Percentiles rank a stretch among this genome's conserved stretches.
Evolutionary conservation across 2,797 vertebrate genomes (phyloP).

Genomic region (Taeniopygia guttata): DNA sequence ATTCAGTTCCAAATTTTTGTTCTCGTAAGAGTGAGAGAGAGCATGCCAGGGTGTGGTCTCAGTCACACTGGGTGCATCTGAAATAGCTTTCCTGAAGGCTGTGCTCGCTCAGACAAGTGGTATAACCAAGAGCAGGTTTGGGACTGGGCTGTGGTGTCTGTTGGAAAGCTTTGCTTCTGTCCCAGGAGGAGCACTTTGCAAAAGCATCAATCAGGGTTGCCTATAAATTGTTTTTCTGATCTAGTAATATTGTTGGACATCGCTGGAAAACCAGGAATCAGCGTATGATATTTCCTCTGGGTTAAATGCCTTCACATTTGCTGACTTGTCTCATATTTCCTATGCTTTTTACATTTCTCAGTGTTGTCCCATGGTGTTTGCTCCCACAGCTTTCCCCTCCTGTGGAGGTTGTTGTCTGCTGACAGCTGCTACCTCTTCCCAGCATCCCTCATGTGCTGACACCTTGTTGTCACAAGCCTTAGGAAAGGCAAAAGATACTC

Average conservation of each 20-base stretch:
- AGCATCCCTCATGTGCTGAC: not conserved
- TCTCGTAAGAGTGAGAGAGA: not conserved
- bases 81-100: not conserved
- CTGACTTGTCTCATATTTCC: not conserved
- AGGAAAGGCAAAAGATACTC: not conserved
- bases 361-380: not conserved
- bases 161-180: constrained; percentile 4
- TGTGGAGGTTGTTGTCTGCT: not conserved
- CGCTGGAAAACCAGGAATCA: not conserved
- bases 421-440: not conserved
- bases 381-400: not conserved
- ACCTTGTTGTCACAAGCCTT: not conserved
- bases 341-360: not conserved
- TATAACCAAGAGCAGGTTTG: not conserved
- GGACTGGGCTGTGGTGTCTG: not conserved
- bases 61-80: not conserved
- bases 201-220: not conserved
- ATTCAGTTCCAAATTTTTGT: constrained; percentile 43
- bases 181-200: not conserved
- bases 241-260: not conserved
- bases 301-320: not conserved
- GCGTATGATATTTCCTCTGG: not conserved
- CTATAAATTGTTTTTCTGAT: constrained; percentile 16
- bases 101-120: not conserved
- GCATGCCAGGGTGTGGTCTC: not conserved